phyloP scores from a whole-genome alignment of 2,888 invertebrate species.

The Melanchra persicariae region DNA sequence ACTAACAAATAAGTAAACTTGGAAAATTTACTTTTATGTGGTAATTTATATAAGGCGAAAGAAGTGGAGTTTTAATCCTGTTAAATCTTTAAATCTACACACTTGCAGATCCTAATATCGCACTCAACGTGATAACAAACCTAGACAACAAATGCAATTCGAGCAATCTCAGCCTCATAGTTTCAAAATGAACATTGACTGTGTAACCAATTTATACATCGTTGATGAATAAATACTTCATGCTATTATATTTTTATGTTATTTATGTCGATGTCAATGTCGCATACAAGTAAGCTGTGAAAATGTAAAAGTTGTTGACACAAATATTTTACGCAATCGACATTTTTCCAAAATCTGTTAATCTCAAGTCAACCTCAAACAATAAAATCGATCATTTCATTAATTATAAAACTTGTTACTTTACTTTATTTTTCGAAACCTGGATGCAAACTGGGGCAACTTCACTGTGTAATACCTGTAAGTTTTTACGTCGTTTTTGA shows the following conservation, averaged over 20 bases:
- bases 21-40: too few relatives aligned
- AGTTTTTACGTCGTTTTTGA: conserved; percentile 40
- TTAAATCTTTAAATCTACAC: too few relatives aligned
- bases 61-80: background rate
- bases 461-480: conserved; percentile 52
- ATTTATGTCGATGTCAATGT: conserved; percentile 32
- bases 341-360: conserved; percentile 34
- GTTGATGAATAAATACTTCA: background rate
- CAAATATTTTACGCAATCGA: conserved; percentile 30
- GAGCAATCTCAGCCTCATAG: background rate
- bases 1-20: background rate
- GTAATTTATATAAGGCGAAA: background rate
- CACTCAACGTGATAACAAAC: background rate
- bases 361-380: conserved; percentile 32
- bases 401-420: conserved; percentile 31
- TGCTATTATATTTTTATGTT: conserved; percentile 2
- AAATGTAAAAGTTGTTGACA: conserved; percentile 59
- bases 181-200: background rate
- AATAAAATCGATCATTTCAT: conserved; percentile 35
- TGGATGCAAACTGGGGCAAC: conserved; percentile 37
- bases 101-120: background rate
- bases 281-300: background rate
- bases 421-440: conserved; percentile 38
- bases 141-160: background rate
- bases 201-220: background rate